A percentile compares a stretch with the other conserved stretches of the same genome.
Evolutionary conservation across 2,113 vertebrate genomes (phyloP).

Genomic region (Calypte anna): DNA sequence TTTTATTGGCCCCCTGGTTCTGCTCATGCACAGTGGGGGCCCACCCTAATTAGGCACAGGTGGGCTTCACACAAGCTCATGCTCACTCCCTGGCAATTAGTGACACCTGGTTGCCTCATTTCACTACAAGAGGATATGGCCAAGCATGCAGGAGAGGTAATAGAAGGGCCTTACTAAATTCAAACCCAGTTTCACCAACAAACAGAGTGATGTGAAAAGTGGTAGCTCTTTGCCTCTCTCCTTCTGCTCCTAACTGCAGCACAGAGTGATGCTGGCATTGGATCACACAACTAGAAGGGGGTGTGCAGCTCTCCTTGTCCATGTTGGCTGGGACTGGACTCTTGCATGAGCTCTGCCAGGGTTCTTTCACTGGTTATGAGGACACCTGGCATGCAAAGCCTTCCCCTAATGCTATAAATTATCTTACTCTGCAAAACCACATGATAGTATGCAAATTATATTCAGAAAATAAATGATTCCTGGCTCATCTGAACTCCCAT

Average conservation of each 20-base stretch:
- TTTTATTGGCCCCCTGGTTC: too few species aligned
- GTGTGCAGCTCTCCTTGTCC: not conserved
- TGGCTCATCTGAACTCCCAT: not conserved
- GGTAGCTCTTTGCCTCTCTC: not conserved
- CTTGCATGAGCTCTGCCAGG: not conserved
- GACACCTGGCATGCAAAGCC: not conserved
- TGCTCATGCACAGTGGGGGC: too few species aligned
- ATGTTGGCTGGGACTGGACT: not conserved
- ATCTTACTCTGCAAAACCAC: not conserved
- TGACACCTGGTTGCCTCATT: too few species aligned
- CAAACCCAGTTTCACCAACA: not conserved
- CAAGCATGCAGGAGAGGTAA: not conserved
- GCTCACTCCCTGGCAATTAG: too few species aligned
- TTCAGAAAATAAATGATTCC: not conserved
- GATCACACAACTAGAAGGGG: not conserved
- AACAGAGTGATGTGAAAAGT: not conserved
- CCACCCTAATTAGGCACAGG: too few species aligned
- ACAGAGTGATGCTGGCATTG: not conserved
- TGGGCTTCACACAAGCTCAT: too few species aligned
- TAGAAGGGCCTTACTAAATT: not conserved
- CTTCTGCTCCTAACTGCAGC: not conserved
- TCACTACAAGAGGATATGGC: not conserved
- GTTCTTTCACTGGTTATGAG: not conserved
- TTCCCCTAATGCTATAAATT: not conserved
- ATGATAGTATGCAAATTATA: not conserved